Conservation (phyloP, 2,888 invertebrate species). For the Macrophya annulata region DNA sequence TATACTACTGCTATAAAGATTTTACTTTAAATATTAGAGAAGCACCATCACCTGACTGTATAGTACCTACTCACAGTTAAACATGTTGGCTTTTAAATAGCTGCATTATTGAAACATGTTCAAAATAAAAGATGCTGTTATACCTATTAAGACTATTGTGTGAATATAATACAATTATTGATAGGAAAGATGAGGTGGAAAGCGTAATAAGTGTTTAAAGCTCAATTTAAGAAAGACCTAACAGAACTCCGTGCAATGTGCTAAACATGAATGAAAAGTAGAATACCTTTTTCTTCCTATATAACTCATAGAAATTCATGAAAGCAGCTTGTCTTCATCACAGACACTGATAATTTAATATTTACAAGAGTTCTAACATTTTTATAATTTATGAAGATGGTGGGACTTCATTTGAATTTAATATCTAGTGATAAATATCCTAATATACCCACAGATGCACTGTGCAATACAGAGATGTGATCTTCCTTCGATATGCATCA, state of each 20-base stretch:
- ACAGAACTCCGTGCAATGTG: neutral
- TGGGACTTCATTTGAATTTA: neutral
- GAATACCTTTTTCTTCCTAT: neutral
- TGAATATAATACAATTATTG: conserved; percentile 2
- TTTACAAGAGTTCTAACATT: conserved; percentile 28
- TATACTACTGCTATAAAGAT: neutral
- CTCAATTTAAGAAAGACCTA: neutral
- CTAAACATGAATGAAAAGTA: neutral
- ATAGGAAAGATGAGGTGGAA: neutral
- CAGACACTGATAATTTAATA: conserved; percentile 40
- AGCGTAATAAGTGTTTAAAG: conserved; percentile 1
- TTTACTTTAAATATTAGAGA: conserved; percentile 6
- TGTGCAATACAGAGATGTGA: neutral
- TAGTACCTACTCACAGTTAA: neutral
- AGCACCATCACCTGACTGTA: neutral
- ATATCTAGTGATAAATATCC: conserved; percentile 1
- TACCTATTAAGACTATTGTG: neutral
- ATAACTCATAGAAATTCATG: neutral
- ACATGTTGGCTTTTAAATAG: neutral
- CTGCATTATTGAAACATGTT: neutral
- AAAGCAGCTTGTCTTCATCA: conserved; percentile 20
- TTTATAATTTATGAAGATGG: neutral
- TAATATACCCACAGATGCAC: conserved; percentile 18
- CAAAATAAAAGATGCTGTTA: neutral
- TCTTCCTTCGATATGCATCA: neutral